Evolutionary conservation across 2,888 invertebrate genomes (phyloP), one percentile per base, ranked within the genome.

Genomic region (Torymus auratus): DNA sequence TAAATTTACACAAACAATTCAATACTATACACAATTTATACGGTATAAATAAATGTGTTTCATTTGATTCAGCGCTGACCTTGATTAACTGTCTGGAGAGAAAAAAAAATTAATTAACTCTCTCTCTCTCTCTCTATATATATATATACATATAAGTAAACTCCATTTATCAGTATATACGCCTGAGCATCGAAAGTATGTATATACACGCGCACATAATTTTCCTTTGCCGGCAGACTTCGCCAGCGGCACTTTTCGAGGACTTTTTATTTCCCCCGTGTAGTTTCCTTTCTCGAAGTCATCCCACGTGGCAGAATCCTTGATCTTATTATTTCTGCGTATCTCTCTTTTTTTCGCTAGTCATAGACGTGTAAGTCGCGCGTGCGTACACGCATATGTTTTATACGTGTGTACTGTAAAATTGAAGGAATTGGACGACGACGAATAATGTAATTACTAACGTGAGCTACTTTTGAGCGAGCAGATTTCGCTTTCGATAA

Each of bases 301-400:
- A 81, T 78, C 78, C 60, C 71, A 81, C 78, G 78, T 73, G 60
- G 69, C 62, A 67, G 5, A 70, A 71, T 76, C 78, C 82, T 83
- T 83, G 76, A 83, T 77, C 81, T 80, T 80, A 83, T 80, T 80
- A 55, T 20, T 28, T 75, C 55, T 41, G 23, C 68, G 71, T 71
- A 55, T 71, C 28, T 58, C 13, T 60, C 20, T 68, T 74, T 73
- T 58, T 73, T 70, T 55, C 23, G 10, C 67, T 67, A 60, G 65
- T 71, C 69, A 68, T 20, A 41, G 41, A n/a, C 14, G 15, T 1
- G 50, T 15, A 20, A 1, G 20, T 20, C 20, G 17, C 14, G 23
- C 5, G 13, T n/a, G 2, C 20, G 11, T 68, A 52, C 5, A 12
- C 17, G 14, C 28, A 65, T 41, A 15, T 15, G 12, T 17, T 55